Percentiles rank a stretch among this genome's conserved stretches.
Conservation (phyloP, 2,113 vertebrate genomes). For the Callaeas wilsoni region DNA sequence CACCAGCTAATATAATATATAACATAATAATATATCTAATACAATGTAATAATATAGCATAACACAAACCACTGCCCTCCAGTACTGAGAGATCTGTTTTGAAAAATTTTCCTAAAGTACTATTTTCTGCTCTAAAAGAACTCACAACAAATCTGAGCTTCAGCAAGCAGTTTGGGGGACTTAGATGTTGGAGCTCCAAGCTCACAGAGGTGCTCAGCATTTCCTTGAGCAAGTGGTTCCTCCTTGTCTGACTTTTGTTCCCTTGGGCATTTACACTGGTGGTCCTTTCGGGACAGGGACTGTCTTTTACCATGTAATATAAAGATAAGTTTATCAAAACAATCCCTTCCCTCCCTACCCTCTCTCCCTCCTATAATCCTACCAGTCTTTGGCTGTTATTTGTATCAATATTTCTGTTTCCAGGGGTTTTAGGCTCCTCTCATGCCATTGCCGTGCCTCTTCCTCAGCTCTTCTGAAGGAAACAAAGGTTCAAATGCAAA, state of each 20-base stretch:
- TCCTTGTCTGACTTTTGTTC: background rate
- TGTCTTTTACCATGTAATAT: background rate
- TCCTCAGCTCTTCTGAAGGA: background rate
- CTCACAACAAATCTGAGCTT: background rate
- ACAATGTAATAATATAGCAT: background rate
- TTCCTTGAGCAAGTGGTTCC: background rate
- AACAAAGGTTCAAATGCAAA: background rate
- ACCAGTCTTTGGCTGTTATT: background rate
- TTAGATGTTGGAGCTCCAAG: background rate
- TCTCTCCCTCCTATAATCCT: background rate
- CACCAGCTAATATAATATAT: background rate
- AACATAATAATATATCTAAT: background rate
- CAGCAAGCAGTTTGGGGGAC: background rate
- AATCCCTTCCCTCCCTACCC: background rate
- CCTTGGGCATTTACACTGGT: background rate
- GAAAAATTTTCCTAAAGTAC: background rate
- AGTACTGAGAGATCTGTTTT: background rate
- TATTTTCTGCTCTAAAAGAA: background rate
- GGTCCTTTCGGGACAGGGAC: background rate
- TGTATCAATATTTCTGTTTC: background rate
- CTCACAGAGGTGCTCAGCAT: accelerated
- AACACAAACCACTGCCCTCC: background rate
- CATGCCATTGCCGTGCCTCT: background rate
- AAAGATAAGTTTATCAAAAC: background rate
- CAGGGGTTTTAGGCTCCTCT: background rate